Evolutionary conservation across 2,888 invertebrate genomes (phyloP), one percentile per base, ranked within the genome.

Genomic region (Ormyrus pomaceus): DNA sequence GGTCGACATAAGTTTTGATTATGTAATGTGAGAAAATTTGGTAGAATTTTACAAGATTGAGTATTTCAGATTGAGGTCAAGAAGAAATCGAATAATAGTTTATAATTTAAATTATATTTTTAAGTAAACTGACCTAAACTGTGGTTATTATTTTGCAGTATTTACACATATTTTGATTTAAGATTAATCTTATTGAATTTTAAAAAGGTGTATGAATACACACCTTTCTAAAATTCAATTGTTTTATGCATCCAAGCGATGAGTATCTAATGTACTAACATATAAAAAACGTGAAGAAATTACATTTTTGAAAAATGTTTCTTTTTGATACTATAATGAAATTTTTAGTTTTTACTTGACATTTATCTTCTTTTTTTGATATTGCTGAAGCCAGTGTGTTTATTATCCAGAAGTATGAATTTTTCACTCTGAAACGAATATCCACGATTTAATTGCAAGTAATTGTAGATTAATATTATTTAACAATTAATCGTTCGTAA

Each of bases 111-210:
- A 64, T 51, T 51, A 71, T 77, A 72, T 45, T 56, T 13, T 48
- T 70, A 53, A 55, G 68, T 48, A 76, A 70, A 70, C 69, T 65
- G 50, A 75, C 65, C 10, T 71, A 55, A 77, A 75, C 70, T 81
- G 74, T 55, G 72, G 59, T 69, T 77, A 74, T 77, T 64, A 34
- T 56, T 62, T 56, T 56, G 8, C 34, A 34, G 10, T 62, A 46
- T 62, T 46, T 46, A 46, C 62, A 62, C 45, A 8, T 50, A 59
- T 72, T 8, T 65, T 65, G n/a, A 55, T 68, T 58, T 68, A 13
- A 48, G 58, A 70, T 70, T 48, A 55, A 53, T 76, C 11, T 55
- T 61, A 50, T 64, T 70, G 56, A 61, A 73, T 72, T 77, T 64
- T 58, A 71, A 19, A 19, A 19, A 19, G 19, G 19, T 19, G 19